Evolutionary conservation across 1,140 invertebrate species (phyloP), one percentile per base, ranked within the genome.

Genomic region (Tenebrio molitor): DNA sequence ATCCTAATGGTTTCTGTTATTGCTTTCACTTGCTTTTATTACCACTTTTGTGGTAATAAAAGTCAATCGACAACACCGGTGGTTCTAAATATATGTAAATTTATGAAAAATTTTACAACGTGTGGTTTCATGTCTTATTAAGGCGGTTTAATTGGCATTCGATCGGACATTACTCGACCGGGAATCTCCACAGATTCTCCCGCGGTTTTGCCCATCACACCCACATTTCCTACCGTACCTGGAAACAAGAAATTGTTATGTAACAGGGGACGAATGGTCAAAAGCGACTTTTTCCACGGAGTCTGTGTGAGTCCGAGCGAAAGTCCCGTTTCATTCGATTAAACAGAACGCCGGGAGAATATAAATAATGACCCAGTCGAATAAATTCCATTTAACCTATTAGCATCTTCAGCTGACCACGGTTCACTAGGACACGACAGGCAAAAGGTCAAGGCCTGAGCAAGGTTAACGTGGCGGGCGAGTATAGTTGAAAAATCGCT

Each of bases 311-410:
- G 33, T 36, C 17, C 39, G 7, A 42, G 64, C 36, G 64, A 66
- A 66, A 42, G 64, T 66, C 64, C 64, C 64, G 64, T 66, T 66
- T 65, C 21, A 42, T 29, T 66, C 64, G 29, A 74, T 74, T 71
- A 71, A 74, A 71, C 42, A 71, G 46, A 63, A 64, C 69, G 64
- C 44, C 50, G 71, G 46, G 67, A 71, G 64, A 73, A 76, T 76
- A 74, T 77, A 76, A 77, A 76, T 77, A 76, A 77, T 74, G 76
- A 73, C 74, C 71, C 72, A 74, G 74, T 75, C 71, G 71, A 73
- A 76, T 77, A 76, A 75, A 73, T 77, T 75, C 72, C 66, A 71
- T 75, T 77, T 75, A 75, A 77, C 76, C 76, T 72, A 77, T 76
- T 76, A 76, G 75, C 70, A 76, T 76, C 75, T 76, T 74, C 69